phyloP scores from a whole-genome alignment of 2,113 vertebrate genomes.

The Rhynchomys soricoides region DNA sequence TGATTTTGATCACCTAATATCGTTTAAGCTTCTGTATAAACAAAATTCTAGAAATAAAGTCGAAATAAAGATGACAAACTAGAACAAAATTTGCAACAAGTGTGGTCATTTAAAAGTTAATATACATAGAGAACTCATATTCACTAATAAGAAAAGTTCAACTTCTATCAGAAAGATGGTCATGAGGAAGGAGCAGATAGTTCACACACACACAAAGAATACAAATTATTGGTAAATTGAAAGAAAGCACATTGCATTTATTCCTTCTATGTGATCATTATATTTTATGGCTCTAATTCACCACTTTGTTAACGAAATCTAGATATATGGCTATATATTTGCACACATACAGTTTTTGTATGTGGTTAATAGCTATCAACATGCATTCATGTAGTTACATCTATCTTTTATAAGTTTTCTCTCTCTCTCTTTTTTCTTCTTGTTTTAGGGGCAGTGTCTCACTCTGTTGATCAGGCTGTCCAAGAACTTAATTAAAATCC shows the following conservation, averaged over 20 bases:
- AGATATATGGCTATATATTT: not conserved
- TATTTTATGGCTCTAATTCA: conserved; percentile 13
- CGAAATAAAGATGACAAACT: conserved; percentile 13
- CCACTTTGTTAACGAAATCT: conserved; percentile 26
- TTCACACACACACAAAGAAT: not conserved
- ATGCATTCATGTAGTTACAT: not conserved
- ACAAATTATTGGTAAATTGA: conserved; percentile 21
- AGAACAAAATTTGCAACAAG: not conserved
- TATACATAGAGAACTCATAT: not conserved
- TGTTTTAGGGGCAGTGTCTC: not conserved
- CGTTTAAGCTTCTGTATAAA: not conserved
- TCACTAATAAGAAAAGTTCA: not conserved
- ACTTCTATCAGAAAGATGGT: not conserved
- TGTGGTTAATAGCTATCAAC: conserved; percentile 17
- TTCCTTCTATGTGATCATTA: not conserved
- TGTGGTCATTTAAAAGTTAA: not conserved
- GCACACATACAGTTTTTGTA: not conserved
- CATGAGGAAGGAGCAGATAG: not conserved
- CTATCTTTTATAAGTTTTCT: not conserved
- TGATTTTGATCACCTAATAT: not conserved
- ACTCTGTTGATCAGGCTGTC: not conserved
- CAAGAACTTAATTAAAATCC: not conserved
- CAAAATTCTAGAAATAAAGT: conserved; percentile 39
- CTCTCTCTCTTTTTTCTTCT: not conserved
- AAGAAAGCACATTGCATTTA: not conserved